Conservation (phyloP, 2,888 invertebrate genomes). For the Laspeyria flexula region DNA sequence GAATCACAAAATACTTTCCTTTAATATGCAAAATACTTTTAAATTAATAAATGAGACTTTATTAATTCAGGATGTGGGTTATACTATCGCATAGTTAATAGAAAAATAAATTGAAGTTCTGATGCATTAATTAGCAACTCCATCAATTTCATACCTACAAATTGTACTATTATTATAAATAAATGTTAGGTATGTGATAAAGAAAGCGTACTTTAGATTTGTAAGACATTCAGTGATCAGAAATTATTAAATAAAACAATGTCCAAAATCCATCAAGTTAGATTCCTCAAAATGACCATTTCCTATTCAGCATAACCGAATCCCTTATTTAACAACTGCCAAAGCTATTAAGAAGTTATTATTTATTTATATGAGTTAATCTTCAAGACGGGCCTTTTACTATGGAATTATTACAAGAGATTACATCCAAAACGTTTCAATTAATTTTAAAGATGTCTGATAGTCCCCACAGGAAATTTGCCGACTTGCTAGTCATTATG, state of each 20-base stretch:
- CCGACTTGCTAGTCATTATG: slow-evolving; percentile 57
- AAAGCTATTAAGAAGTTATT: slow-evolving; percentile 42
- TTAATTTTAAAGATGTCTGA: slow-evolving; percentile 61
- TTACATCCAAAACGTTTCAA: slow-evolving; percentile 58
- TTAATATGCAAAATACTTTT: no score
- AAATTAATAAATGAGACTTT: no score
- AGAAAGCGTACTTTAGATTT: no score
- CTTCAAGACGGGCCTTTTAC: slow-evolving; percentile 47
- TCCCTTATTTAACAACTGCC: slow-evolving; percentile 31
- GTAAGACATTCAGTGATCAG: no score
- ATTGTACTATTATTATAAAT: no score
- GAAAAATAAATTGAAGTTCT: no score
- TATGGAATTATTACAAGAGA: slow-evolving; percentile 51
- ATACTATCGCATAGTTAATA: no score
- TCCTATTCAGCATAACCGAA: slow-evolving; percentile 23
- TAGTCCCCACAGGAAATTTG: slow-evolving; percentile 58
- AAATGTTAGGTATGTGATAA: no score
- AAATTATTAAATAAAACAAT: not conserved
- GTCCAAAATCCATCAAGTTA: not conserved
- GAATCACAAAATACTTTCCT: not conserved
- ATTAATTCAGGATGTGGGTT: no score
- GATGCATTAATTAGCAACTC: no score
- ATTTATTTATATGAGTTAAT: slow-evolving; percentile 49
- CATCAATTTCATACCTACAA: no score
- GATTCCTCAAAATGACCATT: slow-evolving; percentile 11